These are phyloP conservation scores for Tetragnatha versicolor DNA, from an alignment of 1,140 invertebrate genomes.

Conservation along the genomic window DNA sequence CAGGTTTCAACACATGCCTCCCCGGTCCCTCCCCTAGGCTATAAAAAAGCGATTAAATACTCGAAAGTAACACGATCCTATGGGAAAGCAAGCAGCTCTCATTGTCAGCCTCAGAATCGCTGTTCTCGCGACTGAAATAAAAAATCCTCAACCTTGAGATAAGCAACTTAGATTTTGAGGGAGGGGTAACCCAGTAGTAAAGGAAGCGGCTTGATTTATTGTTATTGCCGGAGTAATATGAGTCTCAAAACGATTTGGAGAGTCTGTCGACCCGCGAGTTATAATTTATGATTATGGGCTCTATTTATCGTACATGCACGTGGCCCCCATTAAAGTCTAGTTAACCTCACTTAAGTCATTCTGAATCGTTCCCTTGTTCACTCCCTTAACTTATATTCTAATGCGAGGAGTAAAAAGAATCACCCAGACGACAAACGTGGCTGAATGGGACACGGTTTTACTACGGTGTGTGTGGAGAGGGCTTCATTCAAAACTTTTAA, in stretches of 20 bases:
- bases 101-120: slow-evolving; percentile 32
- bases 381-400: slow-evolving; percentile 51
- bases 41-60: slow-evolving; percentile 42
- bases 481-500: slow-evolving; percentile 40
- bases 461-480: slow-evolving; percentile 31
- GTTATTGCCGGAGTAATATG: slow-evolving; percentile 53
- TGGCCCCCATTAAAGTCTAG: slow-evolving; percentile 55
- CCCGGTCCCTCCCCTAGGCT: background rate
- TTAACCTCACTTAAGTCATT: slow-evolving; percentile 56
- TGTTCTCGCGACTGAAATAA: slow-evolving; percentile 34
- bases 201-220: slow-evolving; percentile 52
- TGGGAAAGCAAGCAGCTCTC: slow-evolving; percentile 7
- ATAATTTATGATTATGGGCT: slow-evolving; percentile 56
- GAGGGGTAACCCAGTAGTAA: slow-evolving; percentile 47
- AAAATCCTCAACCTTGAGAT: slow-evolving; percentile 12
- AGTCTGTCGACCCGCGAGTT: slow-evolving; percentile 51
- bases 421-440: slow-evolving; percentile 31
- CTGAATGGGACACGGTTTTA: slow-evolving; percentile 49
- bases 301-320: slow-evolving; percentile 56
- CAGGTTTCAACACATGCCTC: slow-evolving; percentile 13
- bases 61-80: slow-evolving; percentile 3
- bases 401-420: slow-evolving; percentile 49
- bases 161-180: slow-evolving; percentile 47
- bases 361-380: slow-evolving; percentile 52
- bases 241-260: slow-evolving; percentile 45